phyloP scores from a whole-genome alignment of 2,797 vertebrate genomes.

The Onychomys leucogaster region DNA sequence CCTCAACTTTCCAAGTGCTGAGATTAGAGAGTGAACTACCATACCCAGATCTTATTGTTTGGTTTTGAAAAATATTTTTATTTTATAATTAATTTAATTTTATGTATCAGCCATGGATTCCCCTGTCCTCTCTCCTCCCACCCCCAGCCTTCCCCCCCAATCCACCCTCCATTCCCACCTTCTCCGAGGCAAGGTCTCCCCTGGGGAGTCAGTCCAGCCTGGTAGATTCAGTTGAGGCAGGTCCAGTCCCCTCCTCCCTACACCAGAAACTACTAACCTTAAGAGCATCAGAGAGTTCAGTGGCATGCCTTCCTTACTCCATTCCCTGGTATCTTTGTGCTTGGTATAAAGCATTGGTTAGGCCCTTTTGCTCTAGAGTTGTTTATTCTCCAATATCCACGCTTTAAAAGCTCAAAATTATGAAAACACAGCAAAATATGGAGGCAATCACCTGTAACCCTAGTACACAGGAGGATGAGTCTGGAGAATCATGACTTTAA shows the following conservation, averaged over 20 bases:
- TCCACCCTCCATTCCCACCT: too few relatives aligned
- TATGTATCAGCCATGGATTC: too few relatives aligned
- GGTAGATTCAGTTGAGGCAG: too few relatives aligned
- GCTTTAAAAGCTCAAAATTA: not conserved
- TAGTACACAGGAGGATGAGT: not conserved
- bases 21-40: not conserved
- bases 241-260: too few relatives aligned
- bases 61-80: not conserved
- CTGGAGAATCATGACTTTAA: not conserved
- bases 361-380: not conserved
- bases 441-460: too few relatives aligned
- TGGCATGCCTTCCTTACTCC: not conserved
- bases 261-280: not conserved
- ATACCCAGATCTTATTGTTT: not conserved
- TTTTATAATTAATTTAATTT: too few relatives aligned
- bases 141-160: too few relatives aligned
- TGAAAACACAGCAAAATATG: not conserved
- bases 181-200: too few relatives aligned
- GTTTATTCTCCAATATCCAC: not conserved
- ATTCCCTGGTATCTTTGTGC: not conserved
- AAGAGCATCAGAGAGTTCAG: not conserved
- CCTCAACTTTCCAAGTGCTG: not conserved
- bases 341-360: not conserved
- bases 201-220: too few relatives aligned
- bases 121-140: too few relatives aligned